Evolutionary conservation across 2,797 vertebrate species (phyloP).

Genomic region (Xenopus petersii): DNA sequence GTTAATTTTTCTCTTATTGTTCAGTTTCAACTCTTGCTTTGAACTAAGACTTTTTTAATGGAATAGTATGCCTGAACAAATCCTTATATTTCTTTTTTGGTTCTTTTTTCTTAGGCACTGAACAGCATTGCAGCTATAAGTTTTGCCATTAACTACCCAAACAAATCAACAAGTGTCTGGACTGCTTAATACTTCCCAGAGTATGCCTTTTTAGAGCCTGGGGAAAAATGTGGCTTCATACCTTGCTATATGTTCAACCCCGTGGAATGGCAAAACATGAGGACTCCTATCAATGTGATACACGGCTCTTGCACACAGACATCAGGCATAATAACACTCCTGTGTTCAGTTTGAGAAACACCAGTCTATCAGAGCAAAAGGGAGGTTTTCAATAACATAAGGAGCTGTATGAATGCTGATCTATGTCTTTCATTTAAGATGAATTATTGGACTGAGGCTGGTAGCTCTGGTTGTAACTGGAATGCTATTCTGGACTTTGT

Average conservation of each 20-base stretch:
- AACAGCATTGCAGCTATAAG: constrained; percentile 97
- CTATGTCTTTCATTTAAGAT: no score
- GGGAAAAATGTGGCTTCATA: constrained; percentile 6
- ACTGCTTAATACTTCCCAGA: constrained; percentile 63
- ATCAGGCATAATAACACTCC: not conserved
- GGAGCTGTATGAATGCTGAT: not conserved
- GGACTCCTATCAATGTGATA: not conserved
- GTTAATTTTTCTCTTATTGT: no score
- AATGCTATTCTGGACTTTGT: no score
- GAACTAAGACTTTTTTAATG: no score
- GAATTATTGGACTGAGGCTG: no score
- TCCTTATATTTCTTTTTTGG: not conserved
- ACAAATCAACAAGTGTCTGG: constrained; percentile 92
- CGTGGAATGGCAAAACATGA: constrained; percentile 3
- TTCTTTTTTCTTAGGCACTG: constrained; percentile 75
- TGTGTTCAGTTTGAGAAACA: not conserved
- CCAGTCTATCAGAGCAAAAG: not conserved
- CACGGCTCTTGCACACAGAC: constrained; percentile 12
- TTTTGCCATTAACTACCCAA: constrained; percentile 95
- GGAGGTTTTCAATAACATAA: not conserved
- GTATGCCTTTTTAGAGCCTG: constrained; percentile 5
- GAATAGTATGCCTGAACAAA: no score
- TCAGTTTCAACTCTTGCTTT: no score
- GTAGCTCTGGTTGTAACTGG: no score
- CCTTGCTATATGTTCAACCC: constrained; percentile 10